Conservation (phyloP, 92 coral and sea anemone species). For the Porites divaricata region DNA sequence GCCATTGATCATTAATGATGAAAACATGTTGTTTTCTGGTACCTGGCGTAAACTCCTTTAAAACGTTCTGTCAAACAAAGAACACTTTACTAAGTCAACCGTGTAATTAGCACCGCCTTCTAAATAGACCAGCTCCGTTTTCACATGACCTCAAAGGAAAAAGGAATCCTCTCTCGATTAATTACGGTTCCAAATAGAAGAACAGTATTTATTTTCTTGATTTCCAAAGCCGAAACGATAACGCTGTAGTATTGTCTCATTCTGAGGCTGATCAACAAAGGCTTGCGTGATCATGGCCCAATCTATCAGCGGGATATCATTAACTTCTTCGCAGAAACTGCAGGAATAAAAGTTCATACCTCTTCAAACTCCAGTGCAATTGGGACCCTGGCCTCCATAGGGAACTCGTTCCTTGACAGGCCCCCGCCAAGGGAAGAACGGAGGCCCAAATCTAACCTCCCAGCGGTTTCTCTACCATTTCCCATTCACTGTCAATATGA, state of each 20-base stretch:
- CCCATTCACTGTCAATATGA: constrained; percentile 22
- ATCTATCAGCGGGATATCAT: neutral
- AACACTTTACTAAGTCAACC: constrained; percentile 71
- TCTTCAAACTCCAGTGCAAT: constrained; percentile 55
- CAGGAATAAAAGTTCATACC: constrained; percentile 32
- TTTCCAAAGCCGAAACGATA: neutral
- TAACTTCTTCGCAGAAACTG: neutral
- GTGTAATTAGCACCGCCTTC: constrained; percentile 67
- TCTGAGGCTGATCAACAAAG: neutral
- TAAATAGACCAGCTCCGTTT: constrained; percentile 13
- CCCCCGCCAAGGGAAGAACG: constrained; percentile 39
- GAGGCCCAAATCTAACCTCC: constrained; percentile 31
- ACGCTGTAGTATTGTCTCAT: neutral
- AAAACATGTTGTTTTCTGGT: constrained; percentile 47
- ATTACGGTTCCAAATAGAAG: neutral
- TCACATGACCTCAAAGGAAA: neutral
- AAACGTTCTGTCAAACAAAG: constrained; percentile 50
- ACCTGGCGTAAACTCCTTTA: constrained; percentile 38
- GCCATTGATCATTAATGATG: constrained; percentile 32
- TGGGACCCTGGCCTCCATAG: constrained; percentile 65
- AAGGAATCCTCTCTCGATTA: neutral
- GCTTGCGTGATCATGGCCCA: neutral
- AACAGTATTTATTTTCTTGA: neutral
- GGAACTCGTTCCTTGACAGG: constrained; percentile 18
- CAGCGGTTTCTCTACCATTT: constrained; percentile 15